Conservation (phyloP, 2,888 invertebrate species). For the Cosmia trapezina region DNA sequence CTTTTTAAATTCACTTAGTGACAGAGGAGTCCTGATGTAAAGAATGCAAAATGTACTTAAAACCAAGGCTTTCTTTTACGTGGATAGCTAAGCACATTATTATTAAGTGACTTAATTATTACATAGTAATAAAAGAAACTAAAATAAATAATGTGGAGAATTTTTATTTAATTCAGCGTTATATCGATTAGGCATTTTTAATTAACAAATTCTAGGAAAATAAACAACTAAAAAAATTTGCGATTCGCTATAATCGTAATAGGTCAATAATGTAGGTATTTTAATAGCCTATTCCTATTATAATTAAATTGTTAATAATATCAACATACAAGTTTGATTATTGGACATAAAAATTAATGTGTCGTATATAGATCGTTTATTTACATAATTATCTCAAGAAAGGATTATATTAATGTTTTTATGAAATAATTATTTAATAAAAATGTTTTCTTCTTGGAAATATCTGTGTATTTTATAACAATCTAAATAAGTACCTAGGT, state of each 20-base stretch:
- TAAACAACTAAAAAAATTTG: not conserved
- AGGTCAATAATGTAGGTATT: constrained; percentile 6
- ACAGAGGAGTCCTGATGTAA: too few relatives aligned
- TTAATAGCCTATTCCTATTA: constrained; percentile 20
- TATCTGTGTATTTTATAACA: not conserved
- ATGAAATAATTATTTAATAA: not conserved
- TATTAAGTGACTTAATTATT: too few relatives aligned
- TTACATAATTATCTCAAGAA: constrained; percentile 45
- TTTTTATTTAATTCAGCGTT: not conserved
- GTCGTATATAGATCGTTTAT: constrained; percentile 41
- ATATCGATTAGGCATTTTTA: not conserved
- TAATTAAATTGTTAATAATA: constrained; percentile 34
- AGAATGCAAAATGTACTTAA: too few relatives aligned
- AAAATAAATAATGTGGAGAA: too few relatives aligned
- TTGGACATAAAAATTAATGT: constrained; percentile 33
- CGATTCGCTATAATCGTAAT: not conserved
- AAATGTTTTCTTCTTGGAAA: constrained; percentile 21
- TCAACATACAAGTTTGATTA: constrained; percentile 19
- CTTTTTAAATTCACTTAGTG: too few relatives aligned
- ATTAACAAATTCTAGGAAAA: not conserved
- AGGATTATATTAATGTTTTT: not conserved
- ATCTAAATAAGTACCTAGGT: too few relatives aligned
- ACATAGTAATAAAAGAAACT: too few relatives aligned
- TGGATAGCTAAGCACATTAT: too few relatives aligned
- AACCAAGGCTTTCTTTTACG: too few relatives aligned